Conservation (phyloP, 2,888 invertebrate species). For the Oxystoma pomonae region DNA sequence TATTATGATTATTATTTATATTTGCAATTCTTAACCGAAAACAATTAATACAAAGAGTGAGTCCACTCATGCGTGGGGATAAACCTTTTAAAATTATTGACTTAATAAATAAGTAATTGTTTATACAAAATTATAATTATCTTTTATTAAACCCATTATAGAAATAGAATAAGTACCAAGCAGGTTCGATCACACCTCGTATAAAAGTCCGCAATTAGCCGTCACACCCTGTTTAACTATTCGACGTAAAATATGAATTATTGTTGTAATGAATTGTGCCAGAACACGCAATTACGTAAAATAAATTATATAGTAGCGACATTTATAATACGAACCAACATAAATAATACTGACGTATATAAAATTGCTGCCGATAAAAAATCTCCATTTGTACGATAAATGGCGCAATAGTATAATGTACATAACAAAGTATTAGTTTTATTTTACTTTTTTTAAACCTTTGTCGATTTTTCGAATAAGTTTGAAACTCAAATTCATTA, state of each 20-base stretch:
- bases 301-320: constrained; percentile 25
- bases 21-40: too few relatives aligned
- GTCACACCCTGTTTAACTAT: constrained; percentile 6
- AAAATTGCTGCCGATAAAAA: constrained; percentile 20
- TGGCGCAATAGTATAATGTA: constrained; percentile 17
- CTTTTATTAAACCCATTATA: too few relatives aligned
- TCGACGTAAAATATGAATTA: constrained; percentile 12
- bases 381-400: constrained; percentile 21
- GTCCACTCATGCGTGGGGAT: too few relatives aligned
- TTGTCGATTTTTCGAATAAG: too few relatives aligned
- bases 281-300: constrained; percentile 24
- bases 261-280: constrained; percentile 19
- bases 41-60: too few relatives aligned
- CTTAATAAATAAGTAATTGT: too few relatives aligned
- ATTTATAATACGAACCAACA: constrained; percentile 19
- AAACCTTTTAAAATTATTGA: too few relatives aligned
- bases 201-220: constrained; percentile 7
- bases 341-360: constrained; percentile 21
- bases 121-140: too few relatives aligned
- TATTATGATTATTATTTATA: too few relatives aligned
- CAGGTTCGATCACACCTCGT: constrained; percentile 7
- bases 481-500: too few relatives aligned
- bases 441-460: too few relatives aligned
- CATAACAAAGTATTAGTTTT: not conserved
- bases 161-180: too few relatives aligned